Conservation (phyloP, 1,140 invertebrate genomes). For the Homalodisca vitripennis region DNA sequence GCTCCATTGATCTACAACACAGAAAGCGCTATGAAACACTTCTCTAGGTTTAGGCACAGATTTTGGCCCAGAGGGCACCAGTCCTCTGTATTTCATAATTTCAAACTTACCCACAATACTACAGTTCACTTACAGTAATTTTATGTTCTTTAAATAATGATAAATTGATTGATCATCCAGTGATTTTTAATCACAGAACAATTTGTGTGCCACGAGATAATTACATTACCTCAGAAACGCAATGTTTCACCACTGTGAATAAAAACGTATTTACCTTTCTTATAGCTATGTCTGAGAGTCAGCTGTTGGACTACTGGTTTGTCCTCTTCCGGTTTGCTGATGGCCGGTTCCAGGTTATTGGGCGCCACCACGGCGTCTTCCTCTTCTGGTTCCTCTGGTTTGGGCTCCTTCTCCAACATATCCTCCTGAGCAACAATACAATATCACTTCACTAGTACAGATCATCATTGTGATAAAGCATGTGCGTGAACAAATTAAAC, state of each 20-base stretch:
- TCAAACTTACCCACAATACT: too few relatives aligned
- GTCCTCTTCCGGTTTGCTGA: constrained; percentile 32
- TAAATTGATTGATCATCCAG: not conserved
- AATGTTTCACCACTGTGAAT: not conserved
- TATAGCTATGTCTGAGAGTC: constrained; percentile 50
- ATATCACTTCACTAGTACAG: not conserved
- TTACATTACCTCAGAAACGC: not conserved
- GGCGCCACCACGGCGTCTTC: constrained; percentile 48
- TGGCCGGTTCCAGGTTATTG: constrained; percentile 52
- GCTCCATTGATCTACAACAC: constrained; percentile 75
- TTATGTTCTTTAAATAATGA: not conserved
- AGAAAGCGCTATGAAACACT: not conserved
- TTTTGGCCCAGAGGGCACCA: too few relatives aligned
- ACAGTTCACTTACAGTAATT: too few relatives aligned
- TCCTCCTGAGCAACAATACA: constrained; percentile 22
- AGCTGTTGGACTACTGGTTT: constrained; percentile 22
- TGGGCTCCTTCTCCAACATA: constrained; percentile 29
- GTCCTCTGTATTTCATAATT: too few relatives aligned
- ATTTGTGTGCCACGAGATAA: too few relatives aligned
- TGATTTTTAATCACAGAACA: constrained; percentile 2
- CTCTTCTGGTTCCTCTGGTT: too few relatives aligned
- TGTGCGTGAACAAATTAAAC: too few relatives aligned
- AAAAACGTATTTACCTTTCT: constrained; percentile 43
- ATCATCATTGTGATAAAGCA: too few relatives aligned
- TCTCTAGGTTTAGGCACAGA: too few relatives aligned